These are phyloP conservation scores for Neotoxoptera formosana DNA, from an alignment of 1,140 invertebrate genomes.

Conservation along the genomic window DNA sequence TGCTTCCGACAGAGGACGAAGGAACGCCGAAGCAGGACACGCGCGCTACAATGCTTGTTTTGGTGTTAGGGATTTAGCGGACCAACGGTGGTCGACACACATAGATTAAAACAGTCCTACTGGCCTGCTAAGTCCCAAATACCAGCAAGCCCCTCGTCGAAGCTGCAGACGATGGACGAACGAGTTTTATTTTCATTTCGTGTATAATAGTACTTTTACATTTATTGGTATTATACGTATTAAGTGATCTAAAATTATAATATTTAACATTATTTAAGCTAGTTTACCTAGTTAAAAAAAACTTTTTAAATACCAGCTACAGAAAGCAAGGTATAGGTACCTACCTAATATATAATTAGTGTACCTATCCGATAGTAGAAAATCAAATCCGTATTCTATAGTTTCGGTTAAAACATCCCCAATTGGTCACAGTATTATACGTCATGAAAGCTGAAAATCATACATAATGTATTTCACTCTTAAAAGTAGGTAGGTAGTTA, in stretches of 20 bases:
- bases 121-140: conserved; percentile 58
- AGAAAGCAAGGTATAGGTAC: not conserved
- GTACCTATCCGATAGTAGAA: no score
- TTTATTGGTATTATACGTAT: not conserved
- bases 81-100: conserved; percentile 52
- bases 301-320: no score
- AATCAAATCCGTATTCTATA: not conserved
- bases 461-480: not conserved
- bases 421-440: no score
- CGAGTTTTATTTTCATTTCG: not conserved
- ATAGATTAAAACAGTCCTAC: conserved; percentile 47
- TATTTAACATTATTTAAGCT: not conserved
- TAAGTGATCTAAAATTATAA: not conserved
- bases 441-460: not conserved
- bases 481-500: not conserved
- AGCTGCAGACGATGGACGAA: not conserved
- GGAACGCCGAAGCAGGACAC: not conserved
- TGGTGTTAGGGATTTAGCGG: conserved; percentile 56
- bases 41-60: conserved; percentile 4
- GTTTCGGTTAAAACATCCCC: not conserved
- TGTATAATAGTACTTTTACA: not conserved
- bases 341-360: no score
- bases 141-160: conserved; percentile 53
- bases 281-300: no score
- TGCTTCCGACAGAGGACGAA: not conserved